Base-by-base conservation (phyloP, 1,140 invertebrate genomes). In the Galleria mellonella region DNA sequence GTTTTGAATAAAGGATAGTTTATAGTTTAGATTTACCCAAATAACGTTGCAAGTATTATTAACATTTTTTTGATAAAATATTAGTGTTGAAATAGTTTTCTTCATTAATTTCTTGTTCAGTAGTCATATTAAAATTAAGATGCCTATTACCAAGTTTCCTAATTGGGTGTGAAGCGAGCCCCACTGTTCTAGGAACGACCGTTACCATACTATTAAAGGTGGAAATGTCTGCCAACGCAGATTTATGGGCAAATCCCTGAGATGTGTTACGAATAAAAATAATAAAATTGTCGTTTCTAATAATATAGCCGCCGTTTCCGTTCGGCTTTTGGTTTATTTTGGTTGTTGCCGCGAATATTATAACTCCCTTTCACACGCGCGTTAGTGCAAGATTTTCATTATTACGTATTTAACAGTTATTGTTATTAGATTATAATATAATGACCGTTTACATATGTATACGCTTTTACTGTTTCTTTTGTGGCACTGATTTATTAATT, bases 251-350 rank as follows among this genome's bases (percentile, higher is more conserved):
- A 65, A 77, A 81, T 71, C 73, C 72, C 72, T 43, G 55, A 73
- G 73, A 73, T 77, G 68, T 73, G 73, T 72, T 75, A 78, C 75
- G 72, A 82, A 82, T 82, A 83, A 83, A 83, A 83, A 84, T 82
- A 84, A 84, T 82, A 84, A 77, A 81, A 82, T 82, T 81, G 75
- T 79, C 75, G 72, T 75, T 47, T 82, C 79, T 82, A 79, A 81
- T 83, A 83, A 83, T 83, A 82, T 67, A 72, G 67, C 70, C 63
- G 63, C 62, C 67, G 73, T 78, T 83, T 83, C 79, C 79, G 79
- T 74, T 82, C 70, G 71, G 55, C 62, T 76, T 72, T 72, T 70
- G 54, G 79, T 79, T 82, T 83, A 83, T 83, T 83, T 83, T 67
- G 56, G 72, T 78, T 71, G 56, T 72, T 62, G 70, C 71, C 65